Evolutionary conservation across 2,797 vertebrate species (phyloP), one percentile per base, ranked within the genome.

Genomic region (Xenops minutus): DNA sequence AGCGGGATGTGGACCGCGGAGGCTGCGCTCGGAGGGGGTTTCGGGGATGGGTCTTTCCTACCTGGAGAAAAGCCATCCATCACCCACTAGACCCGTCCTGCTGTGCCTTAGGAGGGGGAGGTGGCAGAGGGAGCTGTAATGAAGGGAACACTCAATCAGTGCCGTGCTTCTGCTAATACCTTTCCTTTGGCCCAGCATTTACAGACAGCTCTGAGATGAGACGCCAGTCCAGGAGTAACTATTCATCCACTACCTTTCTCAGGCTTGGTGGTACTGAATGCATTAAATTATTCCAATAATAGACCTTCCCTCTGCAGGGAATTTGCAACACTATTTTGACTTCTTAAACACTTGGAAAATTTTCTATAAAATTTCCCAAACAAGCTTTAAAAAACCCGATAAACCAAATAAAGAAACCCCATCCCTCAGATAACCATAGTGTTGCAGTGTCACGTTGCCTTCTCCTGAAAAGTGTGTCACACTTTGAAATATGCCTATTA

Each of bases 341-440:
- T 62, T 80, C 18, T 54, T 67, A 51, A 62, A 15, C 77, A 43
- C 29, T 62, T 88, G 37, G 26, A 30, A 85, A 43, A 36, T 36
- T 77, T 15, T 54, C 32, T 89, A 85, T 64, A 36, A 29, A 54
- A 55, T 46, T 77, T 86, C 13, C 8, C 6, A 18, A 76, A 6
- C 12, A 10, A 6, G 64, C 56, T 74, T 78, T 29, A 24, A 43
- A 55, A 22, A 77, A 3, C 2, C 10, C 10, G 51, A 62, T 34
- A 36, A 66, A 22, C 1, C 17, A 30, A 58, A 22, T 19, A 34
- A 52, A n/a, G 54, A 64, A 41, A 17, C 5, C 6, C 7, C 29
- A 36, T 2, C 23, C 5, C 32, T 26, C 9, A 32, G 23, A 2
- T 74, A 76, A 49, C 18, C 1, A 4, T 16, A 23, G 0, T 41